Base-by-base conservation (phyloP, 2,113 vertebrate species). In the Lepus timidus region DNA sequence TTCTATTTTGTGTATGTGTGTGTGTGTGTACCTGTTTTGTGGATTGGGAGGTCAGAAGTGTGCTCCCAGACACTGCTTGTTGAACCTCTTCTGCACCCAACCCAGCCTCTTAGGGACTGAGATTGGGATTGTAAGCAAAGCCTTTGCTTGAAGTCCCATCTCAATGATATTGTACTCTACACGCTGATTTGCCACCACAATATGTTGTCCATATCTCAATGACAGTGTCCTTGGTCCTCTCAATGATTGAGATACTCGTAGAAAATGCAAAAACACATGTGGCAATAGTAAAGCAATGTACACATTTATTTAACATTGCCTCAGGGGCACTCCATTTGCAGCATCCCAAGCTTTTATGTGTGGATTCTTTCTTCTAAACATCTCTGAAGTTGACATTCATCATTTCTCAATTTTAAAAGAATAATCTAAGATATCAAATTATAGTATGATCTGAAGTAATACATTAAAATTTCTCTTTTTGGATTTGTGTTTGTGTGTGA, bases 1-100 rank as follows among this genome's bases (percentile, higher is more conserved):
- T 62, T 29, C 55, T 17, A 44, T 44, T 44, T 44, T 44, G 44
- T 44, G 44, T 44, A 44, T 27, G 64, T 68, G 29, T 68, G 29
- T 68, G 16, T 5, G 9, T 58, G 65, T 33, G 89, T 44, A 2
- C 44, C 64, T 9, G 51, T 33, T 71, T 9, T n/a, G 29, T 27
- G 19, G 11, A n/a, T 6, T 6, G 0, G 19, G 16, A 29, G 17
- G 4, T 10, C 61, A 11, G 44, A 58, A 9, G 3, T 16, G 1
- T 33, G 6, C 4, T 58, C 29, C 9, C 16, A 20, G 29, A 67
- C 2, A 1, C 4, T 4, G 33, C 31, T 20, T n/a, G 7, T 1
- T 44, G 31, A 82, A 49, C 51, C 9, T 3, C 31, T 67, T 31
- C 6, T 25, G 22, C 9, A 31, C 27, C 23, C 67, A n/a, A 4